phyloP scores from a whole-genome alignment of 2,888 invertebrate species.

The Latheticus oryzae region DNA sequence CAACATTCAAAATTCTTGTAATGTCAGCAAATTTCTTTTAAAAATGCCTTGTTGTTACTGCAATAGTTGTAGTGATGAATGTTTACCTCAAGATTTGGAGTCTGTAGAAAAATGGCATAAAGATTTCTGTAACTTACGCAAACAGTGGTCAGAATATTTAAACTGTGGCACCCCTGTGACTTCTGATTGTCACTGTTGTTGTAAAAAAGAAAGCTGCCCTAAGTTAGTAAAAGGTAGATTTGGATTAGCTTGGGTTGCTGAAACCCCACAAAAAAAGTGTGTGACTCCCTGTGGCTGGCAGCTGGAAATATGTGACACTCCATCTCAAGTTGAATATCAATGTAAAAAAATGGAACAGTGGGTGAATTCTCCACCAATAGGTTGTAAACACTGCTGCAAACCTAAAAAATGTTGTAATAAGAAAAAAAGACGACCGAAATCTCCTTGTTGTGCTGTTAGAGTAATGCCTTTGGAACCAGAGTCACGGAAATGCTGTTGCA shows the following conservation, averaged over 20 bases:
- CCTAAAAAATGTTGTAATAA: constrained; percentile 2
- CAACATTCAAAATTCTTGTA: constrained; percentile 34
- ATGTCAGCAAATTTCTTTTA: background rate
- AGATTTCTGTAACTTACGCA: constrained; percentile 31
- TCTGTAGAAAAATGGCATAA: constrained; percentile 32
- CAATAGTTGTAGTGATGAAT: constrained; percentile 8
- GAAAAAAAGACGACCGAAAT: constrained; percentile 1
- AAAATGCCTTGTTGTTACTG: constrained; percentile 35
- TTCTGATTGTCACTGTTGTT: constrained; percentile 31
- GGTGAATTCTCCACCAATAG: constrained; percentile 58
- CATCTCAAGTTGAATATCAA: constrained; percentile 57
- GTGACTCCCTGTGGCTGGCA: constrained; percentile 61
- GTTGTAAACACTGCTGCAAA: background rate
- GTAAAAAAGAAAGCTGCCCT: constrained; percentile 10
- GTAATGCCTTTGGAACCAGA: constrained; percentile 11
- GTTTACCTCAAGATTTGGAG: constrained; percentile 15
- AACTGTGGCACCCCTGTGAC: constrained; percentile 1
- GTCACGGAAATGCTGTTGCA: constrained; percentile 5
- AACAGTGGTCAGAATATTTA: constrained; percentile 38
- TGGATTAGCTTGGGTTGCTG: constrained; percentile 60
- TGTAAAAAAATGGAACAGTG: constrained; percentile 59
- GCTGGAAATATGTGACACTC: constrained; percentile 61
- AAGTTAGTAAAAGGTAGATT: constrained; percentile 57
- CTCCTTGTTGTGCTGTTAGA: constrained; percentile 15
- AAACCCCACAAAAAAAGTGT: constrained; percentile 53